Percentiles rank a stretch among this genome's conserved stretches.
Conservation (phyloP, 2,888 invertebrate species). For the Amphimallon solstitiale region DNA sequence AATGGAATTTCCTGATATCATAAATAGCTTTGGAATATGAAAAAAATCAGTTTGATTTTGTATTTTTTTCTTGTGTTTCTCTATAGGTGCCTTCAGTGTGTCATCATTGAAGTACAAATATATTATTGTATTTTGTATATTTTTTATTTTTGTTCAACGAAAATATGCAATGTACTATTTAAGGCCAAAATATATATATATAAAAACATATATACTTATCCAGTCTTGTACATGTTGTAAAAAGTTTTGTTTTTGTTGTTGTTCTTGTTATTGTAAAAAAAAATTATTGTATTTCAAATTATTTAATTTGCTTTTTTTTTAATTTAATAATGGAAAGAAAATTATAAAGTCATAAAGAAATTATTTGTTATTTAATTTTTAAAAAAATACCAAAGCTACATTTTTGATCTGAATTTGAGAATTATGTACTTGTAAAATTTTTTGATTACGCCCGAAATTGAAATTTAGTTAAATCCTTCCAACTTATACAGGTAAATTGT, state of each 20-base stretch:
- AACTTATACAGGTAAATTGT: background rate
- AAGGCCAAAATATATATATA: conserved; percentile 27
- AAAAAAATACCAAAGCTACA: conserved; percentile 39
- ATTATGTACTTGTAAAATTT: conserved; percentile 60
- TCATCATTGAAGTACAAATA: conserved; percentile 41
- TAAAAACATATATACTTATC: conserved; percentile 30
- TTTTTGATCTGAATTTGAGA: conserved; percentile 33
- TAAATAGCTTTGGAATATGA: conserved; percentile 38
- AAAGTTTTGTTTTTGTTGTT: conserved; percentile 29
- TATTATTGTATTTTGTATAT: conserved; percentile 41
- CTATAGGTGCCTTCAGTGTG: conserved; percentile 47
- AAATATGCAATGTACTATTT: conserved; percentile 34
- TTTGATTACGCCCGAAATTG: conserved; percentile 57
- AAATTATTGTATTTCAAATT: conserved; percentile 35
- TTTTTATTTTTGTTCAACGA: conserved; percentile 38
- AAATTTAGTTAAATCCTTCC: background rate
- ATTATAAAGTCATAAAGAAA: conserved; percentile 39
- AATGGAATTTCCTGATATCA: conserved; percentile 40
- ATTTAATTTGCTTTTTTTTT: conserved; percentile 35
- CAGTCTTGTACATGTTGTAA: conserved; percentile 37
- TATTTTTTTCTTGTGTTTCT: conserved; percentile 50
- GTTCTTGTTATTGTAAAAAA: conserved; percentile 35
- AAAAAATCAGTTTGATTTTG: conserved; percentile 45
- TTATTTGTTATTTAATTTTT: conserved; percentile 36
- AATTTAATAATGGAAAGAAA: conserved; percentile 33